Evolutionary conservation across 1,140 invertebrate genomes (phyloP), one percentile per base, ranked within the genome.

Genomic region (Zaprionus camerounensis): DNA sequence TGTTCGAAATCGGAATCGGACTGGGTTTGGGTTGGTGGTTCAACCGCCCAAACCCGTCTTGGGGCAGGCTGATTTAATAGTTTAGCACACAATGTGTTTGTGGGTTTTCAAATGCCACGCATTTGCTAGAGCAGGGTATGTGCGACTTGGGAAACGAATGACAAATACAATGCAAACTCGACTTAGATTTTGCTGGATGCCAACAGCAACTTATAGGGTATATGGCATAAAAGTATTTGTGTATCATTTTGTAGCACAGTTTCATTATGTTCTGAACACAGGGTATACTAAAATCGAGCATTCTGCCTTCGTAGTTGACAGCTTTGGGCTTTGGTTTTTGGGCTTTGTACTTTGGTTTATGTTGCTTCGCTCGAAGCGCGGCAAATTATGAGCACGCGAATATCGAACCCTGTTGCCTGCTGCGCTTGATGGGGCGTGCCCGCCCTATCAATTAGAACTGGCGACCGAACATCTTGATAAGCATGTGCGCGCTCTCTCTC

Each of bases 61-160:
- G 12, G 22, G 28, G 13, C 41, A 46, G 20, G 73, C 81, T 90
- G 85, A 77, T 80, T 90, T 85, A 90, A 72, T 85, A 85, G 88
- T 90, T 90, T 91, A 91, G 76, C 81, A 73, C 68, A 90, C 85
- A 90, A 90, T 91, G 86, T 90, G 85, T 90, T 90, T 90, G 85
- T 90, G 65, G 81, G 78, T 90, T 90, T 91, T 75, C 51, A 57
- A 13, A 56, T 77, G 51, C 58, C 59, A 17, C 38, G 20, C 65
- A 57, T 11, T 1, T 22, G 22, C 3, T 3, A 0, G 15, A n/a
- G 2, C 5, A 13, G 53, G 53, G 53, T 53, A 28, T 31, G 24
- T 13, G 15, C 51, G 17, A 38, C 51, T 53, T 55, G 7, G 6
- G 6, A 17, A 9, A 2, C 2, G 3, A 17, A 44, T 44, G 6